Percentiles rank a stretch among this genome's conserved stretches.
Evolutionary conservation across 1,140 invertebrate species (phyloP).

Genomic region (Wasmannia auropunctata): DNA sequence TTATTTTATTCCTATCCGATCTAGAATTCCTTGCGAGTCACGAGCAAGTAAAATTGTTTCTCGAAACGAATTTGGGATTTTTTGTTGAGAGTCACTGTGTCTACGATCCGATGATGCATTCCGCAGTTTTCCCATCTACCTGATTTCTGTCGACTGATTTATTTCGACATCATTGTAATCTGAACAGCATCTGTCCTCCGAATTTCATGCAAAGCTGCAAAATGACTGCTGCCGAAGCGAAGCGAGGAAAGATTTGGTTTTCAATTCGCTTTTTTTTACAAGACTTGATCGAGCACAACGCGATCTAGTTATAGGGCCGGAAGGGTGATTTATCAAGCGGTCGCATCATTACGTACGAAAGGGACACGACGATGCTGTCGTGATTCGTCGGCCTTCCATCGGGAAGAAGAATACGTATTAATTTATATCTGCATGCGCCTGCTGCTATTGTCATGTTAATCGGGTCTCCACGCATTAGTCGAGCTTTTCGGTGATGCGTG

Average conservation of each 20-base stretch:
- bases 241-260: background rate
- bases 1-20: background rate
- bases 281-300: slow-evolving; percentile 31
- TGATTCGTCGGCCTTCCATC: slow-evolving; percentile 75
- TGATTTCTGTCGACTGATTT: slow-evolving; percentile 84
- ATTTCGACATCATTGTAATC: slow-evolving; percentile 80
- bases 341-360: slow-evolving; percentile 36
- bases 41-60: background rate
- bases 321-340: slow-evolving; percentile 36
- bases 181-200: slow-evolving; percentile 80
- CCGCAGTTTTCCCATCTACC: slow-evolving; percentile 74
- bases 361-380: background rate
- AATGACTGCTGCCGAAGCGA: background rate
- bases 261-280: background rate
- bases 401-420: slow-evolving; percentile 83
- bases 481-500: slow-evolving; percentile 57
- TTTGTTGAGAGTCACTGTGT: background rate
- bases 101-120: too few relatives aligned
- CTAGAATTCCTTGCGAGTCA: background rate
- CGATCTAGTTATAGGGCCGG: slow-evolving; percentile 43
- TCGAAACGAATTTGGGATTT: background rate
- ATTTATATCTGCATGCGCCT: slow-evolving; percentile 84
- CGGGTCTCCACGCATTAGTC: slow-evolving; percentile 56
- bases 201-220: slow-evolving; percentile 69
- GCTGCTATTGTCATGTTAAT: slow-evolving; percentile 84